Evolutionary conservation across 2,113 vertebrate genomes (phyloP).

Genomic region (Thalassarche chlororhynchos): DNA sequence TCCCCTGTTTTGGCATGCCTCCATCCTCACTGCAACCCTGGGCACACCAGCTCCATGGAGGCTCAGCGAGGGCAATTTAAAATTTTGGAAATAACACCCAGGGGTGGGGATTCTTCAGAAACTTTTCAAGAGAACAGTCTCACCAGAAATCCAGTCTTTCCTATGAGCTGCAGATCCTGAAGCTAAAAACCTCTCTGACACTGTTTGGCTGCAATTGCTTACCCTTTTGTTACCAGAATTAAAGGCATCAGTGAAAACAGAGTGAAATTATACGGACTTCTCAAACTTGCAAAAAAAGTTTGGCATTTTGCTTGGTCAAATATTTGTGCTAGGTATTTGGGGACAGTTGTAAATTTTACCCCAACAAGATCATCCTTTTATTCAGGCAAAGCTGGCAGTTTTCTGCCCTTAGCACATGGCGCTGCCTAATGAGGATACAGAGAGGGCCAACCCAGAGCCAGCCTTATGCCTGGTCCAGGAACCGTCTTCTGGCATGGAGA

Average conservation of each 20-base stretch:
- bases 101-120: neutral
- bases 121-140: neutral
- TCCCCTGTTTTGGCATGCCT: neutral
- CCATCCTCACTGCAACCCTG: neutral
- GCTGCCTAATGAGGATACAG: constrained; percentile 3
- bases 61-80: neutral
- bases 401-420: constrained; percentile 4
- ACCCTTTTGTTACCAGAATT: neutral
- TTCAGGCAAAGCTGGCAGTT: neutral
- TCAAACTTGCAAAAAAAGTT: neutral
- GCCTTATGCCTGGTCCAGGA: neutral
- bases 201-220: neutral
- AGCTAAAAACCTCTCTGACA: neutral
- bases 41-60: neutral
- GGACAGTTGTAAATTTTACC: neutral
- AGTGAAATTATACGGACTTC: neutral
- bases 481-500: neutral
- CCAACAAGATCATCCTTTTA: neutral
- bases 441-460: neutral
- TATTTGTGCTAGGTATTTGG: neutral
- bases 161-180: neutral
- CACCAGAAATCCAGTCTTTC: neutral
- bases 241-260: neutral
- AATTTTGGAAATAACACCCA: neutral
- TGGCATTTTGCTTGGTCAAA: neutral